Base-by-base conservation (phyloP, 1,140 invertebrate genomes). In the Neodiprion fabricii region DNA sequence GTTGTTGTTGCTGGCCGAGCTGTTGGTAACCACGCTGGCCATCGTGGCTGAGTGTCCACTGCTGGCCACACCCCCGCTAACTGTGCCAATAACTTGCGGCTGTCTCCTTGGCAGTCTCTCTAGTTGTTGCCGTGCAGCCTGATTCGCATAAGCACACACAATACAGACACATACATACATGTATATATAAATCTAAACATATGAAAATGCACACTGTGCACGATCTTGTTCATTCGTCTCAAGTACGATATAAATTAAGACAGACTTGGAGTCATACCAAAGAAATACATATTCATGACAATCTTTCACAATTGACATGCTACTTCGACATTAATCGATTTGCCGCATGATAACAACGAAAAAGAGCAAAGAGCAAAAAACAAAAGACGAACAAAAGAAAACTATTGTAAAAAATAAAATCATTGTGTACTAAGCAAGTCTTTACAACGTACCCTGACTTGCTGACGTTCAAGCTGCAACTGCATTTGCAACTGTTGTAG, bases 401-500 rank as follows among this genome's bases (percentile, higher is more conserved):
- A n/a, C 50, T 49, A 70, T n/a, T 74, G 2, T n/a, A 49, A 69
- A n/a, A 69, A 47, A 50, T 21, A 73, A 72, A 73, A 73, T 67
- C 48, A 61, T 65, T 66, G 71, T n/a, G 67, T 61, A 61, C 68
- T 75, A 67, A 65, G 8, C 61, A 76, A 71, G 73, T 75, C 8
- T 48, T 65, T 68, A 68, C 75, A 77, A 85, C 90, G 83, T 86
- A 94, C 94, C 84, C 92, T 92, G 75, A 94, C 94, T 89, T 96
- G 95, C 84, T 96, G 95, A 67, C 95, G 90, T 87, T 96, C 95
- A 77, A 96, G 88, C 86, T 96, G 95, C 83, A 97, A 88, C 87
- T 97, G 95, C 95, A 96, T 96, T 87, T 96, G 95, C 79, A 96
- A 88, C 83, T 97, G 95, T 85, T 96, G 95, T 84, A 96, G 89